phyloP scores from a whole-genome alignment of 2,888 invertebrate genomes.

The Leptopterna dolabrata region DNA sequence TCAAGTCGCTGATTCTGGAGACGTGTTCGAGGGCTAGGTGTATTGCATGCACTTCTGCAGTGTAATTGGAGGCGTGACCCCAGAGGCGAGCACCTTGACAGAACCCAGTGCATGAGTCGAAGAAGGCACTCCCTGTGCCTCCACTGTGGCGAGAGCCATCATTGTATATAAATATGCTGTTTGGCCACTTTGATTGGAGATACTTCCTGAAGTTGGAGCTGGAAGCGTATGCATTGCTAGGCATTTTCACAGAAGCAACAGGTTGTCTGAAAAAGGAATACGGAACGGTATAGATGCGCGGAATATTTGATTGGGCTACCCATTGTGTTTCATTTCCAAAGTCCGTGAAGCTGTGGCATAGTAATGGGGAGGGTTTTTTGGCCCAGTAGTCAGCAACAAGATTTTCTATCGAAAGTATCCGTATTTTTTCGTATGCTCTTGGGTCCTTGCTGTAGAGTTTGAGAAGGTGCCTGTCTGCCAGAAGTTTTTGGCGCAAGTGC shows the following conservation, averaged over 20 bases:
- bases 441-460: not conserved
- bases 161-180: too few relatives aligned
- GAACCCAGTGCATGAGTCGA: too few relatives aligned
- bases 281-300: not conserved
- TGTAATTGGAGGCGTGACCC: too few relatives aligned
- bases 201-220: too few relatives aligned
- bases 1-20: too few relatives aligned
- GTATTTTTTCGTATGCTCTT: not conserved
- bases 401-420: not conserved
- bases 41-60: too few relatives aligned
- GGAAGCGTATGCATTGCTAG: not conserved
- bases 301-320: not conserved
- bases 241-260: not conserved
- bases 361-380: not conserved
- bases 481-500: too few relatives aligned
- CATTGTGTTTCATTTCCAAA: not conserved
- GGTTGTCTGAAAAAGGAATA: not conserved
- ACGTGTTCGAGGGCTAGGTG: too few relatives aligned
- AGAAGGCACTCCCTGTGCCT: too few relatives aligned
- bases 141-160: too few relatives aligned
- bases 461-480: not conserved
- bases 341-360: not conserved
- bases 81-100: too few relatives aligned
- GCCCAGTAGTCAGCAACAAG: not conserved
- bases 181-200: too few relatives aligned